Evolutionary conservation across 1,140 invertebrate genomes (phyloP).

Genomic region (Zaprionus davidi): DNA sequence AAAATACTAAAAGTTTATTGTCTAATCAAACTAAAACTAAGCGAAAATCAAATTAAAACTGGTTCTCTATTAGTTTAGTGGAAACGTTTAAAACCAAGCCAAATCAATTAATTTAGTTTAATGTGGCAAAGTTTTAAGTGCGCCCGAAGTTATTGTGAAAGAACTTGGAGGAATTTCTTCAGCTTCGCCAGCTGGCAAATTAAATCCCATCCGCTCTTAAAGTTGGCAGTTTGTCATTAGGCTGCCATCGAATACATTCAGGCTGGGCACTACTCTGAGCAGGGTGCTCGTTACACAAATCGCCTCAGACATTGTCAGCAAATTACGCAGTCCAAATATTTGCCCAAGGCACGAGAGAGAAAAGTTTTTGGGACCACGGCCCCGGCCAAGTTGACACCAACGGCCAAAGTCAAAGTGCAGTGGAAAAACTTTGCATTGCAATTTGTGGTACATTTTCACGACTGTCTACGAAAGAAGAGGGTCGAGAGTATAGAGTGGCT

Average conservation of each 20-base stretch:
- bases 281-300: conserved; percentile 32
- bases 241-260: conserved; percentile 4
- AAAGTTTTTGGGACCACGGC: conserved; percentile 69
- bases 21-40: conserved; percentile 4
- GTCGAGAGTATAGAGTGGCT: background rate
- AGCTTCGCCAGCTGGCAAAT: conserved; percentile 2
- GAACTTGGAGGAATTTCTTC: background rate
- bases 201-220: conserved; percentile 8
- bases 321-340: conserved; percentile 76
- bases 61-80: background rate
- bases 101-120: background rate
- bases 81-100: background rate
- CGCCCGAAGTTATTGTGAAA: background rate
- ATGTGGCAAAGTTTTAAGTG: background rate
- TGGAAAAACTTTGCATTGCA: conserved; percentile 71
- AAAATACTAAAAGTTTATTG: background rate
- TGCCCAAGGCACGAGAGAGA: conserved; percentile 44
- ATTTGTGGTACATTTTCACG: conserved; percentile 54
- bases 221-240: conserved; percentile 16
- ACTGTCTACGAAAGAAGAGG: background rate
- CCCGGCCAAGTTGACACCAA: conserved; percentile 69
- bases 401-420: conserved; percentile 74
- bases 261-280: background rate
- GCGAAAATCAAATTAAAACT: background rate
- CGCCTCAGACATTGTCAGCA: conserved; percentile 67